Evolutionary conservation across 1,140 invertebrate genomes (phyloP), one percentile per base, ranked within the genome.

Genomic region (Macrocentrus cingulum): DNA sequence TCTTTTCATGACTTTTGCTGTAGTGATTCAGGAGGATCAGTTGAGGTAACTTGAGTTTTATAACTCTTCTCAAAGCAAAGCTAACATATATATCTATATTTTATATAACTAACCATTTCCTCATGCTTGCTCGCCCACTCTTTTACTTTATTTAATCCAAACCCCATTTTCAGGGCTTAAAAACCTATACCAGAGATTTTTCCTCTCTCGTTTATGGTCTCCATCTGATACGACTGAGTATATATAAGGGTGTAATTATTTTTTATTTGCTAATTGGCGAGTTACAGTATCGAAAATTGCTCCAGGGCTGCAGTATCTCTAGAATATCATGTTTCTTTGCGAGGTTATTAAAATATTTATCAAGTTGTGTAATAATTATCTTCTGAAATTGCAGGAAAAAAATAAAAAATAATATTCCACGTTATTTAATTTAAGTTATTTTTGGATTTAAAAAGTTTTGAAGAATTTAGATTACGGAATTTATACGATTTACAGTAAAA

Each of bases 221-320:
- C 23, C 45, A 48, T 48, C 20, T 23, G 19, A 48, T 48, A 34
- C 46, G 20, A 50, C 23, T 3, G 13, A 15, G 8, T n/a, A n/a
- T n/a, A n/a, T n/a, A n/a, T n/a, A 16, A 18, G 48, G 48, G 48
- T 25, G 45, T 56, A 36, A 34, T 56, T 56, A 44, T n/a, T 56
- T 56, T 46, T 22, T 18, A 19, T 11, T 32, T 32, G 16, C 54
- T 56, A 56, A 48, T 49, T 56, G 44, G 44, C 18, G n/a, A 20
- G 32, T 45, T 23, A 48, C 45, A 16, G 39, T 29, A 56, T 45
- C 23, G 29, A 39, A 36, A 37, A 49, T 37, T 22, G 22, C 32
- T 15, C 16, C n/a, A 22, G 4, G 46, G 32, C 16, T 41, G 18
- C 22, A 23, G n/a, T 48, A 19, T 37, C 45, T 56, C 34, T 19